Base-by-base conservation (phyloP, 1,140 invertebrate genomes). In the Hyles vespertilio region DNA sequence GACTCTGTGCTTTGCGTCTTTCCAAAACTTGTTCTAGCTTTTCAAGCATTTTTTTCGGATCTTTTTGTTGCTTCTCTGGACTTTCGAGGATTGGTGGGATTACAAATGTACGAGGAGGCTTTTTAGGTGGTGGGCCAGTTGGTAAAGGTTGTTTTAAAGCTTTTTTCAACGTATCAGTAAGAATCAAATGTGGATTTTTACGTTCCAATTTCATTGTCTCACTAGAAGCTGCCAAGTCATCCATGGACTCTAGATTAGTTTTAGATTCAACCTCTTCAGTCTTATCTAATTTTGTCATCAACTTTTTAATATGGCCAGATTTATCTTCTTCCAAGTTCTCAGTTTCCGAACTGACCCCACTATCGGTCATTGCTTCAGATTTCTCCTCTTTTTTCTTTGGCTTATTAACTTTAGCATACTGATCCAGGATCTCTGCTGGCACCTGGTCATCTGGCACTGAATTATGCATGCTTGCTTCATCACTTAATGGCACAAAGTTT, bases 61-160 rank as follows among this genome's bases (percentile, higher is more conserved):
- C 85, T 78, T 84, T 89, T 64, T 89, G 89, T 54, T 73, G 72
- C 63, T 65, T 77, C 56, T 72, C 79, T 11, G 65, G 71, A 32
- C 58, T 69, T 70, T 79, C 80, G 8, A 61, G 60, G 43, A 69
- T 76, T 5, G 69, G 50, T 5, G 74, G 58, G 5, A 52, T 48
- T 11, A 56, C 51, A 74, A 94, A 93, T 5, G 91, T 92, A 73
- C 94, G 77, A 2, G 94, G 94, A 22, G 94, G 94, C 74, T 95
- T 95, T 67, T 92, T 91, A 1, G 94, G 94, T 36, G 93, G 92
- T 6, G 93, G 93, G 3, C 93, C 93, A 11, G 74, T 40, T 0
- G 93, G 93, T 58, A 94, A 73, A 1, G 93, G 92, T 63, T 92
- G 89, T 68, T 91, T 92, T 33, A 93, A 76, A 36, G 92, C 92